A percentile compares a stretch with the other conserved stretches of the same genome.
Evolutionary conservation across 2,888 invertebrate genomes (phyloP).

Genomic region (Stegana nigrithorax): DNA sequence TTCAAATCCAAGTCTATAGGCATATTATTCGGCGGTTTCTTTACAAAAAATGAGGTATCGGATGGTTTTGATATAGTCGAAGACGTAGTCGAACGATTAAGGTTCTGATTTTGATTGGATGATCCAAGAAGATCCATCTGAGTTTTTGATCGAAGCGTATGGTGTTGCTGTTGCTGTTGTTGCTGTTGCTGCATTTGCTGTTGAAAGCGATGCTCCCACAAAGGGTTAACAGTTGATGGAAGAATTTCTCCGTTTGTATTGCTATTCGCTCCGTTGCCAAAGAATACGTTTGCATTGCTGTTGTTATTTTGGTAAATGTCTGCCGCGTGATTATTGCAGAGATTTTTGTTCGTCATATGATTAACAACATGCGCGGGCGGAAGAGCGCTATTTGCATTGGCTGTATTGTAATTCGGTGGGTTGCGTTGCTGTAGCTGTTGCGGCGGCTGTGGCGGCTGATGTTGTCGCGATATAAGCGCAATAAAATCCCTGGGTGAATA

Average conservation of each 20-base stretch:
- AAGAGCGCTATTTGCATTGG: too few relatives aligned
- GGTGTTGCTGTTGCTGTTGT: conserved; percentile 37
- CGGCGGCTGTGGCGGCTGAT: conserved; percentile 21
- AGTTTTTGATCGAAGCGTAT: conserved; percentile 11
- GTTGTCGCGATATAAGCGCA: neutral
- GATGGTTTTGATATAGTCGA: conserved; percentile 52
- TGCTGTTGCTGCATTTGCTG: conserved; percentile 33
- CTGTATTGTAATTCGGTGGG: conserved; percentile 54
- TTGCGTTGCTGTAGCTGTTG: too few relatives aligned
- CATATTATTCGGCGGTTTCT: conserved; percentile 54
- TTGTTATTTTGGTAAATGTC: too few relatives aligned
- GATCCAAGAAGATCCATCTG: conserved; percentile 29
- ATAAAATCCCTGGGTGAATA: neutral
- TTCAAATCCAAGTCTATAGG: conserved; percentile 37
- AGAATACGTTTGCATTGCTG: conserved; percentile 29
- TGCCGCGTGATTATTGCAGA: conserved; percentile 37
- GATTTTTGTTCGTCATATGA: conserved; percentile 29
- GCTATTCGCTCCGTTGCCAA: conserved; percentile 32
- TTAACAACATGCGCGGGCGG: too few relatives aligned
- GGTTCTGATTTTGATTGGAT: conserved; percentile 49
- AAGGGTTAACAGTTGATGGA: conserved; percentile 3
- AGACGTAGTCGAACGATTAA: too few relatives aligned
- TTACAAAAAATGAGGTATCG: conserved; percentile 58
- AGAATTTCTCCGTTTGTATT: conserved; percentile 13
- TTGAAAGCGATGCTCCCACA: conserved; percentile 39